A percentile compares a stretch with the other conserved stretches of the same genome.
phyloP scores from a whole-genome alignment of 2,113 vertebrate species.

The Hystrix brachyura region DNA sequence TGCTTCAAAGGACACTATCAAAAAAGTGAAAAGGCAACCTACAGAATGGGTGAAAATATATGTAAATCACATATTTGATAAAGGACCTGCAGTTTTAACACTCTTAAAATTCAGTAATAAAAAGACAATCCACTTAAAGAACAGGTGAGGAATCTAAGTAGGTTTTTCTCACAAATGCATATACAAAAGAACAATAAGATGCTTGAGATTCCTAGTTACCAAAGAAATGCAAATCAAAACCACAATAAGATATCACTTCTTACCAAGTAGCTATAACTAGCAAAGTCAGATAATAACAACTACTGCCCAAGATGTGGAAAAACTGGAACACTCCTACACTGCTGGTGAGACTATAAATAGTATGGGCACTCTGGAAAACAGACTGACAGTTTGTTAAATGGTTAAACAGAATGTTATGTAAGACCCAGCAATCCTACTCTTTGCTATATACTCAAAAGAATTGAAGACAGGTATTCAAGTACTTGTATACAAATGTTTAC shows the following conservation, averaged over 20 bases:
- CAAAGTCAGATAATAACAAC: not conserved
- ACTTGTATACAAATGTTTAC: not conserved
- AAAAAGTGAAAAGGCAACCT: not conserved
- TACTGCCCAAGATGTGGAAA: not conserved
- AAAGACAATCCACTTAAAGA: not conserved
- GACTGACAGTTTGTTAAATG: not conserved
- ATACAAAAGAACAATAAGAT: not conserved
- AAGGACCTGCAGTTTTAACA: not conserved
- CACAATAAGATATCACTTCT: not conserved
- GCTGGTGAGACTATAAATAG: not conserved
- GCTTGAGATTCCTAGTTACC: not conserved
- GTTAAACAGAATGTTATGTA: conserved; percentile 7
- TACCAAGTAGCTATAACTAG: not conserved
- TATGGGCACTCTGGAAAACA: not conserved
- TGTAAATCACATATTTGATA: not conserved
- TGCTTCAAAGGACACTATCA: not conserved
- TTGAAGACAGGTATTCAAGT: not conserved
- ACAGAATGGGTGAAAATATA: not conserved
- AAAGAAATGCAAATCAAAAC: conserved; percentile 41
- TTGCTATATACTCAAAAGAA: not conserved
- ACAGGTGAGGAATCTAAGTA: not conserved
- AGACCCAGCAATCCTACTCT: not conserved
- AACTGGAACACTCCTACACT: not conserved
- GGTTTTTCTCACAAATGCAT: conserved; percentile 13
- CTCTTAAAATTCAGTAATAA: not conserved